Conservation (phyloP, 2,888 invertebrate genomes). For the Leptopilina myrica region DNA sequence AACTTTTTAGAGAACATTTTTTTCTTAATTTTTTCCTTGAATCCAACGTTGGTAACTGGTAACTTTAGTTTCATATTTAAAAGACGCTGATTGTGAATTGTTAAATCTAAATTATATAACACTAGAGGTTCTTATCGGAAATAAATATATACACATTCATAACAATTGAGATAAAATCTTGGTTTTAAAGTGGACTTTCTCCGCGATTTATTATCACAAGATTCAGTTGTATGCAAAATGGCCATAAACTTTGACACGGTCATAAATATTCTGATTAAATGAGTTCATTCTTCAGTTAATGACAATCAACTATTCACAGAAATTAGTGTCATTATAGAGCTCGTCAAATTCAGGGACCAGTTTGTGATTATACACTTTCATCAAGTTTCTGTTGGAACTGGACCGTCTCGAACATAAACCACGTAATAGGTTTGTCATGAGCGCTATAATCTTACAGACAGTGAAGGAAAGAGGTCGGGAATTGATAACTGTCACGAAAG, state of each 20-base stretch:
- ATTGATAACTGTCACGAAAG: constrained; percentile 38
- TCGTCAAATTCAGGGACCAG: background rate
- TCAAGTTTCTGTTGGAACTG: constrained; percentile 2
- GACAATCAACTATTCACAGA: background rate
- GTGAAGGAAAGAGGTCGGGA: constrained; percentile 28
- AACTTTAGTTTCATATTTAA: too few species aligned
- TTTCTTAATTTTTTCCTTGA: too few species aligned
- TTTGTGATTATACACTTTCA: constrained; percentile 3
- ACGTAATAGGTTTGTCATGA: constrained; percentile 30
- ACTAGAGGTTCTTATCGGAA: background rate
- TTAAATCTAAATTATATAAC: background rate
- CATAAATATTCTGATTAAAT: constrained; percentile 2
- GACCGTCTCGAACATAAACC: background rate
- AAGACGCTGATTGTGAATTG: too few species aligned
- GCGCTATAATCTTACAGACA: constrained; percentile 38
- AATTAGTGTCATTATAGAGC: background rate
- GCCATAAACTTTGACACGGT: constrained; percentile 10
- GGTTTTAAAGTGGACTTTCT: background rate
- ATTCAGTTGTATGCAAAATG: background rate
- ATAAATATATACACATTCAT: background rate
- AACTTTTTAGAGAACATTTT: too few species aligned
- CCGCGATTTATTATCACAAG: constrained; percentile 10
- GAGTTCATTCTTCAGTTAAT: background rate
- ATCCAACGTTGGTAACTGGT: too few species aligned
- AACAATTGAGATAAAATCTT: background rate